A percentile compares a stretch with the other conserved stretches of the same genome.
Conservation (phyloP, 2,113 vertebrate genomes). For the Amphilophus citrinellus region DNA sequence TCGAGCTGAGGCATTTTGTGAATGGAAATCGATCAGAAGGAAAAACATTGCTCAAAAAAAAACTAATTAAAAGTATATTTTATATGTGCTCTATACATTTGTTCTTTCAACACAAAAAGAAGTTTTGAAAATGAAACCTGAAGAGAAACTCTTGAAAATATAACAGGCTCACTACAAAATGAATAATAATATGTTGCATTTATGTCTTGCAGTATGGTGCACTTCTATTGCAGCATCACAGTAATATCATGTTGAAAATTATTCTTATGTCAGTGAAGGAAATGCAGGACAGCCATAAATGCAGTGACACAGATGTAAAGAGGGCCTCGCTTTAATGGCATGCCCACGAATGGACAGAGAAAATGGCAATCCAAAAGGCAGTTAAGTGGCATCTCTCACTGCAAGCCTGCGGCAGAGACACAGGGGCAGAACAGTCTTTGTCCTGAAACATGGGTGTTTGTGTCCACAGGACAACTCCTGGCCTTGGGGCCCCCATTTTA, state of each 20-base stretch:
- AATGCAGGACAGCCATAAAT: constrained; percentile 28
- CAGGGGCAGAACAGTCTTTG: constrained; percentile 9
- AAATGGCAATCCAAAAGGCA: constrained; percentile 70
- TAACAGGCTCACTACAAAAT: background rate
- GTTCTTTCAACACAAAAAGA: no score
- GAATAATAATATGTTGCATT: background rate
- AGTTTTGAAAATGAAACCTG: background rate
- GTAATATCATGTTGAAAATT: background rate
- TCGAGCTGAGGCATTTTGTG: background rate
- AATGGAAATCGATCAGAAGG: background rate
- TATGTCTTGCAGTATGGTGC: background rate
- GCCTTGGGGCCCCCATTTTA: constrained; percentile 59
- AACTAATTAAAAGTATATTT: no score
- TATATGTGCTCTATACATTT: no score
- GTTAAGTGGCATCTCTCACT: constrained; percentile 68
- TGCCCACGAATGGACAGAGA: constrained; percentile 61
- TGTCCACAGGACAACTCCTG: constrained; percentile 54
- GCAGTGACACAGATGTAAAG: constrained; percentile 69
- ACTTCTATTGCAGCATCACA: background rate
- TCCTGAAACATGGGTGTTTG: constrained; percentile 55
- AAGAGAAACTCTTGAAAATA: background rate
- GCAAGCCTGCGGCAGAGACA: constrained; percentile 39
- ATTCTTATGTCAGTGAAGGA: background rate
- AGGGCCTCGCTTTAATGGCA: constrained; percentile 67
- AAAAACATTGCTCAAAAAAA: background rate